Conservation (phyloP, 2,113 vertebrate species). For the Psilopogon haemacephalus region DNA sequence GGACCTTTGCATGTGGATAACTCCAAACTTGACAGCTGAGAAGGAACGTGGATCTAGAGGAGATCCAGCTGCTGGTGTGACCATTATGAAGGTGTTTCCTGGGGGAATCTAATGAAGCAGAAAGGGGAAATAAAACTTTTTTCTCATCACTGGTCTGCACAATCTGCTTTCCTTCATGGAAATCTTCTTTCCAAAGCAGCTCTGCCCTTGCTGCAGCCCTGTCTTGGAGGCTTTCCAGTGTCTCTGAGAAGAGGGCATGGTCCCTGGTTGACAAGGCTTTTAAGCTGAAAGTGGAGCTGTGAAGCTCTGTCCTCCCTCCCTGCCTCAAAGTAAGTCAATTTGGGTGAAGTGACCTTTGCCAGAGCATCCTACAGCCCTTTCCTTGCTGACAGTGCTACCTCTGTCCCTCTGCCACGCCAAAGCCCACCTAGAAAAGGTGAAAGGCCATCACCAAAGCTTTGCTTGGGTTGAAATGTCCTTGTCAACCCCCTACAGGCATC, state of each 20-base stretch:
- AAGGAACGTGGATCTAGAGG: background rate
- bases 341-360: rapidly evolving
- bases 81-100: background rate
- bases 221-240: background rate
- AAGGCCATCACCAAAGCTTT: background rate
- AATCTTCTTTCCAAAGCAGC: background rate
- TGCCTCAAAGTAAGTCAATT: background rate
- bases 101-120: background rate
- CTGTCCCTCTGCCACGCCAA: background rate
- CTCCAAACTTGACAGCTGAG: background rate
- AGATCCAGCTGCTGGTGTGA: background rate
- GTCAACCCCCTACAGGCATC: background rate
- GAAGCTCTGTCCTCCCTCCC: background rate
- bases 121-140: background rate
- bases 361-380: background rate
- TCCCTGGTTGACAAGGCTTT: background rate
- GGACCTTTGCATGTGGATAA: background rate
- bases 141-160: background rate
- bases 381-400: background rate
- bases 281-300: background rate
- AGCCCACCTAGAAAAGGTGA: background rate
- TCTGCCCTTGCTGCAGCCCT: background rate
- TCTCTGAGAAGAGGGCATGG: rapidly evolving
- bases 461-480: background rate
- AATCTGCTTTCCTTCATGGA: background rate